Conservation (phyloP, 2,888 invertebrate species). For the Atethmia centrago region DNA sequence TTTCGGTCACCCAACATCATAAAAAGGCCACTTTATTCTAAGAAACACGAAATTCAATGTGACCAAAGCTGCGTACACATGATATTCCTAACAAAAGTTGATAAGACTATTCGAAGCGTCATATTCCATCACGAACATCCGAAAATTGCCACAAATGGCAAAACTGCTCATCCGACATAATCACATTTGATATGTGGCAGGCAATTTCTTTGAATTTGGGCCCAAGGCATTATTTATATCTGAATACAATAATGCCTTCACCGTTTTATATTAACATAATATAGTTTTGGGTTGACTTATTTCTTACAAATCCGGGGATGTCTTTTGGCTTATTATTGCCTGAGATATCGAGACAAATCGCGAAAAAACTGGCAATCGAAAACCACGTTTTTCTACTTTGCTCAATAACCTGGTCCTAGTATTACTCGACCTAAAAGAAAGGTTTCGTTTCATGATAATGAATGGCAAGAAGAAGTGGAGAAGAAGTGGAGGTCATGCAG, state of each 20-base stretch:
- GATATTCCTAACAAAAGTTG: constrained; percentile 40
- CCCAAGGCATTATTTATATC: constrained; percentile 49
- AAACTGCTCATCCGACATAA: constrained; percentile 64
- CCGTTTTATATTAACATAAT: constrained; percentile 50
- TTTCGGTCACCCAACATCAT: constrained; percentile 27
- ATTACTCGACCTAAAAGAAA: background rate
- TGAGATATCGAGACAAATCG: constrained; percentile 12
- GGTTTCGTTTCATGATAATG: background rate
- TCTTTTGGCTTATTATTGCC: constrained; percentile 11
- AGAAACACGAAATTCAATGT: constrained; percentile 13
- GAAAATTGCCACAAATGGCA: constrained; percentile 65
- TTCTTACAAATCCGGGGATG: constrained; percentile 29
- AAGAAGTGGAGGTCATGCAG: background rate
- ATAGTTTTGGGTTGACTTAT: constrained; percentile 45
- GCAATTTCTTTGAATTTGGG: constrained; percentile 58
- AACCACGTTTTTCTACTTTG: background rate
- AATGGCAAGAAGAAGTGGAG: background rate
- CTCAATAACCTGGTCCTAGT: background rate
- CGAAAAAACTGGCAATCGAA: background rate
- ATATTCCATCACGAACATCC: constrained; percentile 51
- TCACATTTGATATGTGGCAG: constrained; percentile 61
- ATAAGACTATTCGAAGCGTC: constrained; percentile 30
- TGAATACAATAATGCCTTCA: constrained; percentile 48
- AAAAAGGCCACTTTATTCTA: constrained; percentile 5
- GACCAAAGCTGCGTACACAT: constrained; percentile 13